Evolutionary conservation across 2,113 vertebrate species (phyloP).

Genomic region (Diphyllodes magnificus): DNA sequence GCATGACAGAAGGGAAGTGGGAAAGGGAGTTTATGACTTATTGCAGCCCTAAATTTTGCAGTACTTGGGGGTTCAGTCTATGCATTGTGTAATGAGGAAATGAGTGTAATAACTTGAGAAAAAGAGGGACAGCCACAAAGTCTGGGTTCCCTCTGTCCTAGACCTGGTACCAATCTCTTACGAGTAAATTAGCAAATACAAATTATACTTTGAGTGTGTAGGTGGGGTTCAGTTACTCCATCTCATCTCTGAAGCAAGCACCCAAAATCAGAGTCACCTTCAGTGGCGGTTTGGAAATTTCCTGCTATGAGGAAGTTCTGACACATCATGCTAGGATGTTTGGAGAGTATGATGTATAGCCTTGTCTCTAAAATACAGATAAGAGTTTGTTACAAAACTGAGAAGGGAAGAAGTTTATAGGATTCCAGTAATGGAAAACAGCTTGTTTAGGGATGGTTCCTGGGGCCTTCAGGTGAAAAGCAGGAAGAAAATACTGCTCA

Average conservation of each 20-base stretch:
- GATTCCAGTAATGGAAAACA: neutral
- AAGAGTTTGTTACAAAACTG: neutral
- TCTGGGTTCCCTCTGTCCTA: neutral
- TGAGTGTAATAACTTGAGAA: neutral
- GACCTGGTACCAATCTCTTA: neutral
- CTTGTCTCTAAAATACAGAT: neutral
- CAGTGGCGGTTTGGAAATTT: neutral
- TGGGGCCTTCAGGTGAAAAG: neutral
- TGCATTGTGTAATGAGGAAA: neutral
- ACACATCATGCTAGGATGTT: neutral
- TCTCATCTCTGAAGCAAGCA: neutral
- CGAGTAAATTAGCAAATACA: neutral
- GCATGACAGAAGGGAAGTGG: fast-evolving
- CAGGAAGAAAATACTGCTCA: neutral
- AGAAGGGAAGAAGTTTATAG: neutral
- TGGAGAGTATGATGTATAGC: neutral
- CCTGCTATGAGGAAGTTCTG: neutral
- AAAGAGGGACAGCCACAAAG: neutral
- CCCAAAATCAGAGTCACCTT: neutral
- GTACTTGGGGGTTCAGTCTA: neutral
- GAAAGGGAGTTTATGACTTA: neutral
- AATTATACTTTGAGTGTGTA: neutral
- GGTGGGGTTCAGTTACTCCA: neutral
- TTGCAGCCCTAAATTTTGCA: neutral
- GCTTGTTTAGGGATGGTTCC: neutral